These are phyloP conservation scores for Chaetodon trifascialis DNA, from an alignment of 2,113 vertebrate species.

Conservation along the genomic window DNA sequence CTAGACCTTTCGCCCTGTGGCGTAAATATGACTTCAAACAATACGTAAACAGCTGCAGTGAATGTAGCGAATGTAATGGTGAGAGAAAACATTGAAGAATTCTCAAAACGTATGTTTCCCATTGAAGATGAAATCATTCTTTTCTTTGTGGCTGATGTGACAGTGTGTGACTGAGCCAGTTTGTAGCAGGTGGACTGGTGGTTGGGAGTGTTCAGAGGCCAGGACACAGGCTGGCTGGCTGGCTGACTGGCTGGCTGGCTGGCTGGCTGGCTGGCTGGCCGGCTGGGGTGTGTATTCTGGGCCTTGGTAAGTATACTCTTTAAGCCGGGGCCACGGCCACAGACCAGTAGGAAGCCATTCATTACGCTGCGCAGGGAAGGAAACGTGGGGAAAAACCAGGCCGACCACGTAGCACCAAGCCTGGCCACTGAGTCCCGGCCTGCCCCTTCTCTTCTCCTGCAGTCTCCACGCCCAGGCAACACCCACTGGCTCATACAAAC, in stretches of 20 bases:
- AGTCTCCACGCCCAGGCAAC: slow-evolving; percentile 74
- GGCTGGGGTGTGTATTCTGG: slow-evolving; percentile 78
- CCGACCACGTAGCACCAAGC: slow-evolving; percentile 81
- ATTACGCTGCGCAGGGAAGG: slow-evolving; percentile 82
- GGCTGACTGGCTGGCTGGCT: slow-evolving; percentile 38
- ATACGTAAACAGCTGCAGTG: neutral
- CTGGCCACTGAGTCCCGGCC: slow-evolving; percentile 75
- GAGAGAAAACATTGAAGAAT: slow-evolving; percentile 8
- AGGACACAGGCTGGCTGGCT: slow-evolving; percentile 50
- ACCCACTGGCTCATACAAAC: slow-evolving; percentile 74
- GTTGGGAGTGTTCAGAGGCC: slow-evolving; percentile 70
- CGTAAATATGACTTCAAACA: neutral
- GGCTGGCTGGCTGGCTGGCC: slow-evolving; percentile 56
- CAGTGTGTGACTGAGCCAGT: slow-evolving; percentile 55
- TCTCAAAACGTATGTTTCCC: neutral
- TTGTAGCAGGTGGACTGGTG: slow-evolving; percentile 76
- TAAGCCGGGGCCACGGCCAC: slow-evolving; percentile 81
- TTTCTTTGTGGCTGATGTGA: slow-evolving; percentile 46
- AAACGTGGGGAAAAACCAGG: slow-evolving; percentile 83
- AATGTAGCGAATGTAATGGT: neutral
- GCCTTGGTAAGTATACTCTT: slow-evolving; percentile 85
- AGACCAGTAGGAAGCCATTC: slow-evolving; percentile 87
- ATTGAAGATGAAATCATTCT: slow-evolving; percentile 29
- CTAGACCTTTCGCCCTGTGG: slow-evolving; percentile 1
- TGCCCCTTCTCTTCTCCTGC: slow-evolving; percentile 68